Evolutionary conservation across 2,888 invertebrate species (phyloP), one percentile per base, ranked within the genome.

Genomic region (Pristionchus mayeri): DNA sequence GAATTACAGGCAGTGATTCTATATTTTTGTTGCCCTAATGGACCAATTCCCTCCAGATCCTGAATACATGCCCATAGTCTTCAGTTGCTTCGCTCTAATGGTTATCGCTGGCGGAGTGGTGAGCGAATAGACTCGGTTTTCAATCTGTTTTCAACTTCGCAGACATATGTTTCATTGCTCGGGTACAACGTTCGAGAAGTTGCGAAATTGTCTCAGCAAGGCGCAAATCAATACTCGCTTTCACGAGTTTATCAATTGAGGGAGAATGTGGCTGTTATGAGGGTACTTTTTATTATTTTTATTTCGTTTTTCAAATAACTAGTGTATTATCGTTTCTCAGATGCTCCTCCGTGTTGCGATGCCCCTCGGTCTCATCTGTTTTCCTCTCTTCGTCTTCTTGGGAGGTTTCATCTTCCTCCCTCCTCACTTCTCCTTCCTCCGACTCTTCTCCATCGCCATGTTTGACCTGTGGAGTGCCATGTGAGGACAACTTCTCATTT

Each of bases 391-490:
- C 30, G 9, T 60, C 7, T 60, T 60, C 27, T 1, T 60, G 27
- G 60, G 60, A 60, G 60, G 60, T 16, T 27, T 16, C 60, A 60
- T 60, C 30, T 60, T 60, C 9, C 60, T 60, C 60, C 60, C 60
- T 4, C 24, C 60, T 27, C 30, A 30, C 2, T 30, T 24, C 24
- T 2, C 2, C 16, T 60, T 30, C 11, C 11, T 27, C 0, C 60
- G 60, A 30, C 27, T 27, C 6, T 60, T 30, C 13, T 27, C 27
- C 0, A 60, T 60, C 27, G 60, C 60, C 18, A 9, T 60, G 60
- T 60, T 60, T 18, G 60, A 60, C 11, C 30, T 60, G 24, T 60
- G 60, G 60, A 27, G 27, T 27, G 27, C 11, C 13, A 9, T 60
- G 60, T 60, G 30, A 60, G n/a, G n/a, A n/a, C n/a, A n/a, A n/a